These are phyloP conservation scores for Drosophila nigrodunni DNA, from an alignment of 1,140 invertebrate species.

Conservation along the genomic window DNA sequence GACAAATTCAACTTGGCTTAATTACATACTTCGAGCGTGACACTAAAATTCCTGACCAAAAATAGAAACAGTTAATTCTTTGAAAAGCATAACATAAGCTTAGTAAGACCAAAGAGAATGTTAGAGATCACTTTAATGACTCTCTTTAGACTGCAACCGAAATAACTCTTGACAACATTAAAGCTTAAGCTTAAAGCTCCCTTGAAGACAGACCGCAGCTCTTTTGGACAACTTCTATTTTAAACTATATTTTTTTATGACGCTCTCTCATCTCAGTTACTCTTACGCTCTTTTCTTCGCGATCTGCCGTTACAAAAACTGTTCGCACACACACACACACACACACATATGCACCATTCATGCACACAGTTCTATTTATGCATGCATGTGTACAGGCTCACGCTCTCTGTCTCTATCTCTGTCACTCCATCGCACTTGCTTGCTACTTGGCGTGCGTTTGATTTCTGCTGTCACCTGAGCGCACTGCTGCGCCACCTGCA, in stretches of 20 bases:
- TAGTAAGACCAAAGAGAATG: background rate
- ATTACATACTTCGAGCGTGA: constrained; percentile 10
- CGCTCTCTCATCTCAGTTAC: no score
- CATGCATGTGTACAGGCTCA: no score
- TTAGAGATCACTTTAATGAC: background rate
- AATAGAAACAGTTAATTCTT: background rate
- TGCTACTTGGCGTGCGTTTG: background rate
- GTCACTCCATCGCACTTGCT: background rate
- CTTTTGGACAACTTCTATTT: no score
- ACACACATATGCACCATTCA: no score
- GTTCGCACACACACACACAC: no score
- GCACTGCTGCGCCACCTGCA: constrained; percentile 30
- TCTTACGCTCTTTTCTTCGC: no score
- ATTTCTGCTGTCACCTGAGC: constrained; percentile 14
- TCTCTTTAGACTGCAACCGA: background rate
- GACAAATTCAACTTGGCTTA: constrained; percentile 40
- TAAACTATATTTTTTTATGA: no score
- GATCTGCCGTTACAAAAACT: no score
- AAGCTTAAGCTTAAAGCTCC: no score
- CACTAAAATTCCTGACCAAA: constrained; percentile 1
- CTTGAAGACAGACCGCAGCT: no score
- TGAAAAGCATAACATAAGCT: background rate
- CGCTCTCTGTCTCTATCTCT: background rate
- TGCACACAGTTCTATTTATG: no score
- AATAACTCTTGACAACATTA: no score